Evolutionary conservation across 2,797 vertebrate species (phyloP).

Genomic region (Avahi laniger): DNA sequence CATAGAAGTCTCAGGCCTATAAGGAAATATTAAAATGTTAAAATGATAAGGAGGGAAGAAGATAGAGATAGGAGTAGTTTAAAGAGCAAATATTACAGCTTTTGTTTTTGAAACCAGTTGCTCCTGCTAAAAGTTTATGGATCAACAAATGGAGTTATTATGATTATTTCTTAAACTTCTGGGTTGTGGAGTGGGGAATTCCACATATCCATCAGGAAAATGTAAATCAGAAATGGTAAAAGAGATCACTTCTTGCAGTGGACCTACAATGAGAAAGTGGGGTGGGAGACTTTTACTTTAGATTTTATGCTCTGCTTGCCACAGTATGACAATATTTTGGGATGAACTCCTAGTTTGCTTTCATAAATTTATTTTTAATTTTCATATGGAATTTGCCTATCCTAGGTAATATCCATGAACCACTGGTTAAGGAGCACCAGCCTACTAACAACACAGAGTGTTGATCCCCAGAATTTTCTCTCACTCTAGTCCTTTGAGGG

Average conservation of each 20-base stretch:
- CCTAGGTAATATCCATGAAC: not conserved
- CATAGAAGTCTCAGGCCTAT: not conserved
- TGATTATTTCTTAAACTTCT: not conserved
- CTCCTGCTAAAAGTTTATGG: not conserved
- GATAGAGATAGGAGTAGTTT: not conserved
- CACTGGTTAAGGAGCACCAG: not conserved
- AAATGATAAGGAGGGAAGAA: not conserved
- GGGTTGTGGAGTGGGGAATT: not conserved
- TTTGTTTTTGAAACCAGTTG: slow-evolving; percentile 15
- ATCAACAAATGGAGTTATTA: not conserved
- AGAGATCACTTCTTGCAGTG: not conserved
- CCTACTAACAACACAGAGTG: not conserved
- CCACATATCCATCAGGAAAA: not conserved
- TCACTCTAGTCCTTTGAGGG: not conserved
- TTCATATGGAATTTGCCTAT: not conserved
- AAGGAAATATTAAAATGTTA: slow-evolving; percentile 17
- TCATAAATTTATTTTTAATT: not conserved
- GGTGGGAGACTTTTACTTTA: not conserved
- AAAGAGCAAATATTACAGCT: not conserved
- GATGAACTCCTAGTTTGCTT: not conserved
- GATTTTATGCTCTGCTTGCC: not conserved
- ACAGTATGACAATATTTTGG: not conserved
- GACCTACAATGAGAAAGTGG: not conserved
- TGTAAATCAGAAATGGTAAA: not conserved
- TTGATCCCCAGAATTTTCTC: not conserved